Conservation (phyloP, 2,888 invertebrate species). For the Coenonympha arcania region DNA sequence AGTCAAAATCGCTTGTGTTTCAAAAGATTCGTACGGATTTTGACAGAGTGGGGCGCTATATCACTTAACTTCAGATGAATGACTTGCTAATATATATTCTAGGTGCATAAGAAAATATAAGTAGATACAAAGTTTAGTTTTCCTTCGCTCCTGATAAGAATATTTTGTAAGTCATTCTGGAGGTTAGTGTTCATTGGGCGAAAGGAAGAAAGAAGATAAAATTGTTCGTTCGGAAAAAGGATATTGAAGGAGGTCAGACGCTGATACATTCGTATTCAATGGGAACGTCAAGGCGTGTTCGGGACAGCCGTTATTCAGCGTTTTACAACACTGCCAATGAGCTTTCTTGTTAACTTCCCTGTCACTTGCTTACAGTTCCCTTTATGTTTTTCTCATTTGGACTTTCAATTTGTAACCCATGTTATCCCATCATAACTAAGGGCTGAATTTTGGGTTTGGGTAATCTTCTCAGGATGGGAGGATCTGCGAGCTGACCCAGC, state of each 20-base stretch:
- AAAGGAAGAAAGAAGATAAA: constrained; percentile 72
- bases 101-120: no score
- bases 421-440: no score
- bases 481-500: no score
- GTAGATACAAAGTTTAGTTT: background rate
- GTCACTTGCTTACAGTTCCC: constrained; percentile 13
- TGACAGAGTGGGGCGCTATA: no score
- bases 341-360: constrained; percentile 36
- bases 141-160: constrained; percentile 7
- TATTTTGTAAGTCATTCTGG: constrained; percentile 63
- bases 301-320: constrained; percentile 56
- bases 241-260: constrained; percentile 70
- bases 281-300: constrained; percentile 59
- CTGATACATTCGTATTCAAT: constrained; percentile 63
- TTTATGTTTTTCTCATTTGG: background rate
- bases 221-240: constrained; percentile 70
- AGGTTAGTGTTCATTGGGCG: constrained; percentile 69
- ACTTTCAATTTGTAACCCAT: background rate
- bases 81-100: no score
- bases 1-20: no score
- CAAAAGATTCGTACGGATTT: no score
- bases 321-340: constrained; percentile 47
- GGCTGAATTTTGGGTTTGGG: no score
- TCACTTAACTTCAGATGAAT: no score
- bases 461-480: no score